phyloP scores from a whole-genome alignment of 2,888 invertebrate genomes.

The Hirtodrosophila trivittata region DNA sequence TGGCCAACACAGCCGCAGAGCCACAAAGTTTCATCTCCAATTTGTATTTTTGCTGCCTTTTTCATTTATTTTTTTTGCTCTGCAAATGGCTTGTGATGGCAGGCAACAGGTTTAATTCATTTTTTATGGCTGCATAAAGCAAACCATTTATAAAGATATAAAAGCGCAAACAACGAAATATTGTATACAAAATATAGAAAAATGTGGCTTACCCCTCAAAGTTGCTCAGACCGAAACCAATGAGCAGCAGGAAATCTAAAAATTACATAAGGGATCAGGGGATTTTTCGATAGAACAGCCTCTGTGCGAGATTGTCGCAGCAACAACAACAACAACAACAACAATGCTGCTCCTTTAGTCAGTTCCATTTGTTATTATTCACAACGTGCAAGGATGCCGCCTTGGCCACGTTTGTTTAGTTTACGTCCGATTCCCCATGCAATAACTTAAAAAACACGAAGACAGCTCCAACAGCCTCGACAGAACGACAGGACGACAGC shows the following conservation, averaged over 20 bases:
- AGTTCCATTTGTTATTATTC: conserved; percentile 72
- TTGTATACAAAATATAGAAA: background rate
- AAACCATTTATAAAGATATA: conserved; percentile 52
- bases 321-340: conserved; percentile 30
- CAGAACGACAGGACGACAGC: conserved; percentile 37
- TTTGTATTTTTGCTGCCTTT: conserved; percentile 32
- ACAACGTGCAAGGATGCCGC: conserved; percentile 43
- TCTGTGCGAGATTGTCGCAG: conserved; percentile 52
- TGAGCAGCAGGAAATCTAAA: conserved; percentile 76
- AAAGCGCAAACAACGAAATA: conserved; percentile 24
- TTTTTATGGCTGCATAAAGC: conserved; percentile 54
- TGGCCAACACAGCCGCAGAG: background rate
- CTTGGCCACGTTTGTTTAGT: conserved; percentile 72
- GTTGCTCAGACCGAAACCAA: conserved; percentile 35
- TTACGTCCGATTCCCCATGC: conserved; percentile 80
- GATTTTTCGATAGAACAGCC: conserved; percentile 66
- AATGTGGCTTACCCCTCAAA: conserved; percentile 1
- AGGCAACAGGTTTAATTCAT: conserved; percentile 73
- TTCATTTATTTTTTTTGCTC: too few relatives aligned
- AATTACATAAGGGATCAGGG: conserved; percentile 83
- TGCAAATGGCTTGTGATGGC: conserved; percentile 39
- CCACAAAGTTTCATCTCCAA: conserved; percentile 25
- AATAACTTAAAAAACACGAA: conserved; percentile 82
- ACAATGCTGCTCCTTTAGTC: conserved; percentile 34
- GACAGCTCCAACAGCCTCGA: conserved; percentile 42